Evolutionary conservation across 2,113 vertebrate species (phyloP), one percentile per base, ranked within the genome.

Genomic region (Sisor rabdophorus): DNA sequence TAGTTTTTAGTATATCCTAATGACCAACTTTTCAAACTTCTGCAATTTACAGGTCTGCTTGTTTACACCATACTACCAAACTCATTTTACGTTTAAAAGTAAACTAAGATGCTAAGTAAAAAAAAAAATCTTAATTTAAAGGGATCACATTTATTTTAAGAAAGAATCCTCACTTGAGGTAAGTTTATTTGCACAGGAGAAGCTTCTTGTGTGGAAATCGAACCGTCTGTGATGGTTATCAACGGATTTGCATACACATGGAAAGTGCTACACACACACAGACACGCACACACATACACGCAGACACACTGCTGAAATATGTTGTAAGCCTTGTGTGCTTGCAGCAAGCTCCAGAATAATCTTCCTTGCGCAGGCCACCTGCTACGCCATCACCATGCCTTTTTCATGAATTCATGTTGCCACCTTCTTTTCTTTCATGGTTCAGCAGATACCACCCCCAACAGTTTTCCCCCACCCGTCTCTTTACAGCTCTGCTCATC

Each of bases 351-450:
- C 6, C 30, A 73, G 71, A 76, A 75, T 82, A 82, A 82, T 82
- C 77, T 82, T 22, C 77, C 26, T 44, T 52, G 44, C 59, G 77
- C 40, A 82, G 77, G 55, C 63, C 60, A 64, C 68, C 73, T 68
- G 48, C 76, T 67, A 32, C 74, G 85, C 87, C 56, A 80, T 68
- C 70, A 55, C 68, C 79, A 54, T 70, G 68, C 59, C 71, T 77
- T 81, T 84, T 59, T 88, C 84, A 83, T 79, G 86, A 86, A 90
- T 84, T 81, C 80, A 82, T 84, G 76, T 81, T 81, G 75, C 87
- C 81, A 78, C 81, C 75, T 60, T 84, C 64, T 82, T 77, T 83
- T 70, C 76, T 81, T 82, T 85, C 82, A 81, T 78, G 82, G 78
- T 81, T 79, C 78, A 89, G 82, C 76, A 73, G 78, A 67, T 83